These are phyloP conservation scores for Caenorhabditis sp. DNA, from an alignment of 2,888 invertebrate genomes.

Conservation along the genomic window DNA sequence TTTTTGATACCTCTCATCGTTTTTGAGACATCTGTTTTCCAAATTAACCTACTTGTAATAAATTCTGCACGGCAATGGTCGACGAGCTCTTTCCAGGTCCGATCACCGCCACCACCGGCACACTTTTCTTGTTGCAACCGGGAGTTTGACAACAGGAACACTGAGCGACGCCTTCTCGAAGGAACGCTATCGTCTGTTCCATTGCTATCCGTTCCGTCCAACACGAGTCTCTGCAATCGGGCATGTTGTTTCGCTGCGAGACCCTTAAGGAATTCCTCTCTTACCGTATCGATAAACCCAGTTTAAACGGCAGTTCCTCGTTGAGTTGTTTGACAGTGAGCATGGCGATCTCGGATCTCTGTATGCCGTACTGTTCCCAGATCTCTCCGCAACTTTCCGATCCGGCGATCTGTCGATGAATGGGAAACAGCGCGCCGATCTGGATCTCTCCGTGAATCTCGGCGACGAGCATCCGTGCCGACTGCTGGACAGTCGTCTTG, in stretches of 20 bases:
- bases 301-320: constrained; percentile 85
- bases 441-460: constrained; percentile 82
- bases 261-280: background rate
- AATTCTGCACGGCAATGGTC: constrained; percentile 88
- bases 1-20: too few relatives aligned
- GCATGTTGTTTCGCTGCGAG: too few relatives aligned
- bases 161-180: constrained; percentile 82
- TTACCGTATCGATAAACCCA: constrained; percentile 85
- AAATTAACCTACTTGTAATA: constrained; percentile 87
- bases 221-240: constrained; percentile 87
- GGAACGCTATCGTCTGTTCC: constrained; percentile 85
- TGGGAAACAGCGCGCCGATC: constrained; percentile 82
- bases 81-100: constrained; percentile 86
- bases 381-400: constrained; percentile 86
- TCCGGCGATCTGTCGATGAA: constrained; percentile 82
- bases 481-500: constrained; percentile 82
- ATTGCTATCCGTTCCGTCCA: constrained; percentile 91
- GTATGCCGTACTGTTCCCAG: constrained; percentile 89
- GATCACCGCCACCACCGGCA: constrained; percentile 87
- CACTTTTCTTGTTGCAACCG: constrained; percentile 80
- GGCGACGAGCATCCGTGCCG: constrained; percentile 81
- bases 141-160: constrained; percentile 82
- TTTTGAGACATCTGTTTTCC: too few relatives aligned
- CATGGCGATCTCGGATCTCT: constrained; percentile 85
- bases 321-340: constrained; percentile 85